Evolutionary conservation across 2,797 vertebrate species (phyloP).

Genomic region (Brachyalestes nurse): DNA sequence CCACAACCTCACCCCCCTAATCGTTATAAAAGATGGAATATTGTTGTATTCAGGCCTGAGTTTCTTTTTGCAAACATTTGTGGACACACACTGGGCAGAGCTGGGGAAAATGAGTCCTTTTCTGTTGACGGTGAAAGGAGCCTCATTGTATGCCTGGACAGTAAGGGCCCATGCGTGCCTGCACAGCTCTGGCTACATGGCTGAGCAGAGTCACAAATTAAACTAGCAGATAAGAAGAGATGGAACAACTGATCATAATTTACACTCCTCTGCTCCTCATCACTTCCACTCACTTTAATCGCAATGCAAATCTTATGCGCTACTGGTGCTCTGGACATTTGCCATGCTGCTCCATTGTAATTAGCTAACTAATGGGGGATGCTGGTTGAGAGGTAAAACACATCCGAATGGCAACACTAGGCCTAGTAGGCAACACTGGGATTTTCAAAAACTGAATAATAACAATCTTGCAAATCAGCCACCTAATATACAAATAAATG

Average conservation of each 20-base stretch:
- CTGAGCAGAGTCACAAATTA: slow-evolving; percentile 63
- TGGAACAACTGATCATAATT: slow-evolving; percentile 37
- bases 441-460: background rate
- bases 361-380: slow-evolving; percentile 42
- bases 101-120: slow-evolving; percentile 23
- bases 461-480: too few species aligned
- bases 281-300: slow-evolving; percentile 57
- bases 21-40: slow-evolving; percentile 28
- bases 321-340: slow-evolving; percentile 45
- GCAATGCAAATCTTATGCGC: slow-evolving; percentile 31
- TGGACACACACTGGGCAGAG: slow-evolving; percentile 35
- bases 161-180: slow-evolving; percentile 25
- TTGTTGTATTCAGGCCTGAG: slow-evolving; percentile 34
- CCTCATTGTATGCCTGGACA: slow-evolving; percentile 60
- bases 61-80: slow-evolving; percentile 54
- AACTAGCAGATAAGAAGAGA: slow-evolving; percentile 57
- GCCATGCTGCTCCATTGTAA: slow-evolving; percentile 45
- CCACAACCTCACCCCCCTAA: background rate
- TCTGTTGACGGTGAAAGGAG: slow-evolving; percentile 21
- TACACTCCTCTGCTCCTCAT: slow-evolving; percentile 48
- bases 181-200: slow-evolving; percentile 57
- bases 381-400: background rate
- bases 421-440: background rate
- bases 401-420: background rate
- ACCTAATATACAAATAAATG: too few species aligned